Conservation (phyloP, 2,888 invertebrate genomes). For the Hydroisotoma schaefferi region DNA sequence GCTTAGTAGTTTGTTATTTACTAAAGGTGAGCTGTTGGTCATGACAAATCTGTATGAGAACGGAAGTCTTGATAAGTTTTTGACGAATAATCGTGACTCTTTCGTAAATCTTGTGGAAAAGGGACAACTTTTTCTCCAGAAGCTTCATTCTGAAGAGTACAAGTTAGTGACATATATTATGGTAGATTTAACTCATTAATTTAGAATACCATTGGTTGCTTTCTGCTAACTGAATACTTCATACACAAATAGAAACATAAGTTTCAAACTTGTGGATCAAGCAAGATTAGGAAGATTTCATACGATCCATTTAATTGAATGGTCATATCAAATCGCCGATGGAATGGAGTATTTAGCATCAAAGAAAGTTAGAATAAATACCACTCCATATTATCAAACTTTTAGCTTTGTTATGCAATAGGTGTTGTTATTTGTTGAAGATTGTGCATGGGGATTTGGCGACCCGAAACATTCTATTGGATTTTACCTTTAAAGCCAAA, state of each 20-base stretch:
- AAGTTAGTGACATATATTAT: neutral
- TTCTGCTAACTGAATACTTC: too few species aligned
- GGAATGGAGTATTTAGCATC: constrained; percentile 21
- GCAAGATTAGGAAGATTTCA: too few species aligned
- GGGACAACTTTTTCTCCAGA: neutral
- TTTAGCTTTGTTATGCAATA: too few species aligned
- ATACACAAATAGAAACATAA: too few species aligned
- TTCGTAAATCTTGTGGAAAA: constrained; percentile 17
- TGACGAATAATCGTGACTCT: constrained; percentile 11
- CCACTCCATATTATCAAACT: neutral
- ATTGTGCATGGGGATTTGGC: too few species aligned
- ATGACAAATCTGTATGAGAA: constrained; percentile 15
- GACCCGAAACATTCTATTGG: neutral
- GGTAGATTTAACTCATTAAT: neutral
- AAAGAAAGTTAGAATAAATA: constrained; percentile 6
- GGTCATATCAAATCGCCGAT: constrained; percentile 18
- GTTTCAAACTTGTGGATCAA: too few species aligned
- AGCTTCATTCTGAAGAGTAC: neutral
- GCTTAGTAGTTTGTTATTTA: neutral
- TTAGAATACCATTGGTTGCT: too few species aligned
- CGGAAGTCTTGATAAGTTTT: constrained; percentile 16
- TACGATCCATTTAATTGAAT: constrained; percentile 6
- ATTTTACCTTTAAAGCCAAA: constrained; percentile 62
- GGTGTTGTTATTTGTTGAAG: too few species aligned
- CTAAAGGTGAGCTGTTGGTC: constrained; percentile 14